A percentile compares a stretch with the other conserved stretches of the same genome.
Evolutionary conservation across 2,797 vertebrate genomes (phyloP).

Genomic region (Periophthalmus magnuspinnatus): DNA sequence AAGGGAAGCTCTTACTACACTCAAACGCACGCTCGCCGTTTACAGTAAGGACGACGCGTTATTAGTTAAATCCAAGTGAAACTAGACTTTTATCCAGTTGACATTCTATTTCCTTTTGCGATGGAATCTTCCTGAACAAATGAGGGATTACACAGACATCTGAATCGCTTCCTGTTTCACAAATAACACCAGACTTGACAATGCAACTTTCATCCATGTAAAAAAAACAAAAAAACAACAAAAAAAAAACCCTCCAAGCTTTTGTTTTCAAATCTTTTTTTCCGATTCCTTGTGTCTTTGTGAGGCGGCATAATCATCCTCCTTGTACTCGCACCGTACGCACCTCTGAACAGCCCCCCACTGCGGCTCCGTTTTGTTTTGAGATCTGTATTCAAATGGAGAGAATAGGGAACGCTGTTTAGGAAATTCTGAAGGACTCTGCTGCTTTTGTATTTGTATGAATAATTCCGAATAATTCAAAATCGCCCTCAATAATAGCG

Average conservation of each 20-base stretch:
- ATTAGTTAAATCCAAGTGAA: too few species aligned
- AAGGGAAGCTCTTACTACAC: too few species aligned
- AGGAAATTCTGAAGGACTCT: not conserved
- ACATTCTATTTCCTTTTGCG: too few species aligned
- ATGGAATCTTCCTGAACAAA: too few species aligned
- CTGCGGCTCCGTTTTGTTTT: not conserved
- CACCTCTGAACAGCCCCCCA: not conserved
- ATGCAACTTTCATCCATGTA: not conserved
- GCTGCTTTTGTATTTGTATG: not conserved
- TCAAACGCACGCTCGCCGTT: too few species aligned
- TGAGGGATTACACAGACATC: conserved; percentile 10
- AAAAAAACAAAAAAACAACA: not conserved
- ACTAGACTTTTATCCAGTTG: too few species aligned
- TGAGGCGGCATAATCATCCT: not conserved
- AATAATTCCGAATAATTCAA: not conserved
- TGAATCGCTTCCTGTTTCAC: conserved; percentile 22
- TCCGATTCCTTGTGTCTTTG: not conserved
- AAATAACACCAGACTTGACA: conserved; percentile 15
- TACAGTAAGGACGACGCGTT: too few species aligned
- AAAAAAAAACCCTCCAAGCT: not conserved
- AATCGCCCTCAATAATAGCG: conserved; percentile 1
- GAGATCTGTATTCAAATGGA: conserved; percentile 1
- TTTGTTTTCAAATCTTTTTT: conserved; percentile 30
- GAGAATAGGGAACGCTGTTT: not conserved
- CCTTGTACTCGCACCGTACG: not conserved